Base-by-base conservation (phyloP, 2,797 vertebrate species). In the Streptopelia turtur region DNA sequence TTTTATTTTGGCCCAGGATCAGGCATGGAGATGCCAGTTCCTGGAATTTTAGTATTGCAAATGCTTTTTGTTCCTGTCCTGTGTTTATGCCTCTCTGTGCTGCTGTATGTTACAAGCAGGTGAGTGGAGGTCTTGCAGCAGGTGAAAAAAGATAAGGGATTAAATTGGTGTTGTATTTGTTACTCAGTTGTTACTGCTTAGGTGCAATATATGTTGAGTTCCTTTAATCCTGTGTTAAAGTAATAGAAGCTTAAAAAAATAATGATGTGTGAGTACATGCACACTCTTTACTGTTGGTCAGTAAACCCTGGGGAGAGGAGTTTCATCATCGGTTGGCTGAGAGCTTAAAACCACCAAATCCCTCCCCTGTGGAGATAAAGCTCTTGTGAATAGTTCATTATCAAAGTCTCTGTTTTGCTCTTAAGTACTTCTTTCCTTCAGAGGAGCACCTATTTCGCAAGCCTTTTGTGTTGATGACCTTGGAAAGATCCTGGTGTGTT, bases 271-370 rank as follows among this genome's bases (percentile, higher is more conserved):
- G 11, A 0, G 0, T 66, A 23, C 22, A 8, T 13, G 30, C 37
- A 33, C 0, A 0, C 30, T 93, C 78, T 95, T 96, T 92, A 83
- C 81, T 84, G 53, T 53, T 4, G 75, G 84, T 80, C 93, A 92
- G 52, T 86, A 74, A 78, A 64, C 86, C 63, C 66, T 1, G 1
- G 47, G 49, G 83, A 92, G 53, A 83, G 31, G 47, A 74, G 55
- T 96, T 97, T 95, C 85, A 94, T 96, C 94, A 93, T 96, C 82
- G 83, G 2, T 57, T 83, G 60, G 14, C 41, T 90, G 71, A 84
- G 89, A 76, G 63, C 94, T 89, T 93, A 91, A 94, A 96, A 65
- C 53, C 25, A 72, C 65, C 90, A 90, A 84, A 93, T 96, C 76
- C 84, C 45, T 95, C 72, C 75, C 56, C 78, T 85, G 82, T 0